phyloP scores from a whole-genome alignment of 1,140 invertebrate genomes.

The Tetranychus cinnabarinus region DNA sequence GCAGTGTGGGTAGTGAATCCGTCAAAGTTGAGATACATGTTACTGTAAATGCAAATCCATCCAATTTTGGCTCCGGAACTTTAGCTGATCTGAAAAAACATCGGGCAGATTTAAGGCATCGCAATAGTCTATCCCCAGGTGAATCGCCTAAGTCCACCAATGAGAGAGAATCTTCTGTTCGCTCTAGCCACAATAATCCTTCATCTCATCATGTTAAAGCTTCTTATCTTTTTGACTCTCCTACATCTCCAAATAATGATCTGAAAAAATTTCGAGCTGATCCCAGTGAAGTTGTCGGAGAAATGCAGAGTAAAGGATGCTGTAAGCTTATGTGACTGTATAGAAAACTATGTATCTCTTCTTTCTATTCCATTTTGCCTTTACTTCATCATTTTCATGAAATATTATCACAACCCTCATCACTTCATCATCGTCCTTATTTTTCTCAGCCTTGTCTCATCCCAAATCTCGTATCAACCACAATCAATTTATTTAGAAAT shows the following conservation, averaged over 20 bases:
- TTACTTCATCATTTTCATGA: background rate
- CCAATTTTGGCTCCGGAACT: slow-evolving; percentile 11
- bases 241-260: slow-evolving; percentile 16
- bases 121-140: background rate
- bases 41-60: slow-evolving; percentile 22
- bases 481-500: no score
- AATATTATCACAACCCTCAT: background rate
- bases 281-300: slow-evolving; percentile 17
- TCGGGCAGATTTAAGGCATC: slow-evolving; percentile 26
- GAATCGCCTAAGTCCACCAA: background rate
- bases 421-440: no score
- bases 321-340: slow-evolving; percentile 5
- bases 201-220: background rate
- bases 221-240: slow-evolving; percentile 11
- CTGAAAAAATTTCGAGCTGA: slow-evolving; percentile 16
- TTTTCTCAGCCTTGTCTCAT: no score
- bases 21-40: slow-evolving; percentile 17
- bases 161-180: background rate
- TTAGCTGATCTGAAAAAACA: slow-evolving; percentile 76
- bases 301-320: slow-evolving; percentile 13
- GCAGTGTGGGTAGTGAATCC: slow-evolving; percentile 6
- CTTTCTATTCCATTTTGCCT: background rate
- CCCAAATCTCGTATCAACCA: no score
- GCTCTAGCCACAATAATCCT: background rate
- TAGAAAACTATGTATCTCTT: background rate